A percentile compares a stretch with the other conserved stretches of the same genome.
Evolutionary conservation across 2,797 vertebrate species (phyloP).

Genomic region (Cossypha caffra): DNA sequence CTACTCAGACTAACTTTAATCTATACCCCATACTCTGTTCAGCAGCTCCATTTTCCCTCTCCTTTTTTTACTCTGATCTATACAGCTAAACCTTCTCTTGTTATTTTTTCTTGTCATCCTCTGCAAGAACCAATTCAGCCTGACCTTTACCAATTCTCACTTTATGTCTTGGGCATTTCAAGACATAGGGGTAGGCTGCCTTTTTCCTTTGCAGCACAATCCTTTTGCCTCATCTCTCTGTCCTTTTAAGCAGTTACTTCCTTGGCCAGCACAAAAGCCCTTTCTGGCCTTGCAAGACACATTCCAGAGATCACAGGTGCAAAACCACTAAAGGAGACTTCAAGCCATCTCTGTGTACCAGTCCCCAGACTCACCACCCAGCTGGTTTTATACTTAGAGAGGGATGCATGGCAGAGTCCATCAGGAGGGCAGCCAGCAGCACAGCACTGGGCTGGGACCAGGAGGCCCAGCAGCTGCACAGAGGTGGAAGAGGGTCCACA

Average conservation of each 20-base stretch:
- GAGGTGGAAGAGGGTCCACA: background rate
- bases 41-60: background rate
- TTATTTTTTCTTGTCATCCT: constrained; percentile 13
- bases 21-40: background rate
- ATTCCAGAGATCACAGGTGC: constrained; percentile 6
- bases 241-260: constrained; percentile 25
- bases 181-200: background rate
- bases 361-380: background rate
- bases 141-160: constrained; percentile 18
- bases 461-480: fast-evolving
- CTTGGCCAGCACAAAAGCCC: background rate
- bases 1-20: background rate
- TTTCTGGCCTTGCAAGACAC: background rate
- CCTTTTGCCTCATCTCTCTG: background rate
- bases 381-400: background rate
- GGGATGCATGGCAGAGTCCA: background rate
- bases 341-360: background rate
- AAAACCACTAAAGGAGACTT: background rate
- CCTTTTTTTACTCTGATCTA: background rate
- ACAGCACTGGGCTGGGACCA: background rate
- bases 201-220: background rate
- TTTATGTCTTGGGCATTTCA: constrained; percentile 34
- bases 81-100: background rate
- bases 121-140: background rate
- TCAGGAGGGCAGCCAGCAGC: background rate